Evolutionary conservation across 2,888 invertebrate genomes (phyloP), one percentile per base, ranked within the genome.

Genomic region (Drymonia ruficornis): DNA sequence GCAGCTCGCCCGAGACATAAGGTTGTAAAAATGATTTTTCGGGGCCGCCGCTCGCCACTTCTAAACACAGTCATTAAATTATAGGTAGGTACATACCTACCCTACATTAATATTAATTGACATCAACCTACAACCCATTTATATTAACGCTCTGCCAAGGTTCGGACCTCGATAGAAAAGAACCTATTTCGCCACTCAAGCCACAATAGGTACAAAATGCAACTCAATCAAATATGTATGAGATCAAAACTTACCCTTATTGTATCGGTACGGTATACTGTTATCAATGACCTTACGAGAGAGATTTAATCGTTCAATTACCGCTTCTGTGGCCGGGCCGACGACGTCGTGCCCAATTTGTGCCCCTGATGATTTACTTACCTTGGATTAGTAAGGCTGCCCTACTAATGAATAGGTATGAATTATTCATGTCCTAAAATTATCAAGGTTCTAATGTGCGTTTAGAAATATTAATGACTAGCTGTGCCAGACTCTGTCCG

Each of bases 291-390:
- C 63, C 62, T 65, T 66, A 65, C 60, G 46, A 42, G 66, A 65
- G 59, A 65, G 71, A 68, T 70, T 67, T 76, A 79, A 81, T 80
- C 76, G 71, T 63, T 72, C 72, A 69, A 81, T 80, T 70, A 74
- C 63, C 60, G 67, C 70, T 61, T 69, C 57, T 63, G 59, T 65
- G 52, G n/a, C 52, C 51, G 59, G 59, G 72, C 67, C 61, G 75
- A 67, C 67, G 53, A n/a, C 52, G 36, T 16, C 13, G 36, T 43
- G 23, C n/a, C 28, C 16, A 13, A 18, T 18, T 42, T 44, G 8
- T 9, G 13, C 6, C 23, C 11, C 28, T 44, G 19, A 19, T 15
- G 46, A 29, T 29, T 46, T 15, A 29, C 46, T 46, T 15, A 29
- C 46, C 46, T 46, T 46, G 46, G 46, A 46, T 46, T 15, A 23